Percentiles rank a stretch among this genome's conserved stretches.
These are phyloP conservation scores for Drosophila littoralis DNA, from an alignment of 1,140 invertebrate species.

Conservation along the genomic window DNA sequence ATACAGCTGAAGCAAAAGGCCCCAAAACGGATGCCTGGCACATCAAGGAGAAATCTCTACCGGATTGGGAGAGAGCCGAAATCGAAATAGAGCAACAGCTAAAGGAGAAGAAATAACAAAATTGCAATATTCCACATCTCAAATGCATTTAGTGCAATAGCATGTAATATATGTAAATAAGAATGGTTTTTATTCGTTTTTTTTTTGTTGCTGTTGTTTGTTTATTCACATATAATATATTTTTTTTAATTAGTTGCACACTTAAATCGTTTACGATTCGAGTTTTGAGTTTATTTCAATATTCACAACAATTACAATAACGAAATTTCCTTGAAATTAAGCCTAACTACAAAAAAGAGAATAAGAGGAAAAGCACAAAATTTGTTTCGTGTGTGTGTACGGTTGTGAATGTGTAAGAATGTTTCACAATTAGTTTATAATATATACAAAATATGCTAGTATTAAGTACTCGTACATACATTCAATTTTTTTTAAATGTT, in stretches of 20 bases:
- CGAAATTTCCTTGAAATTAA: slow-evolving; percentile 81
- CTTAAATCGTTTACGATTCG: slow-evolving; percentile 70
- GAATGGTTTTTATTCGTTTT: slow-evolving; percentile 11
- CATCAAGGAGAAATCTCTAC: slow-evolving; percentile 85
- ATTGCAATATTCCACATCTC: slow-evolving; percentile 3
- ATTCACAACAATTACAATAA: slow-evolving; percentile 83
- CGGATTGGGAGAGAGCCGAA: slow-evolving; percentile 86
- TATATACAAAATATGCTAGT: slow-evolving; percentile 81
- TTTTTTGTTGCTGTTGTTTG: slow-evolving; percentile 26
- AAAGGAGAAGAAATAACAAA: slow-evolving; percentile 15
- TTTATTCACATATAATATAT: slow-evolving; percentile 79
- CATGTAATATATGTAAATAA: slow-evolving; percentile 32
- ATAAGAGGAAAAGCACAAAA: slow-evolving; percentile 77
- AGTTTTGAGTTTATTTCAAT: slow-evolving; percentile 70
- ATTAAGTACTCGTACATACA: slow-evolving; percentile 55
- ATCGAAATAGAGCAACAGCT: slow-evolving; percentile 56
- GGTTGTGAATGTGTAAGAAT: slow-evolving; percentile 17
- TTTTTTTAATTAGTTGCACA: slow-evolving; percentile 64
- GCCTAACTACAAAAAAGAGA: slow-evolving; percentile 78
- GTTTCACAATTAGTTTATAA: slow-evolving; percentile 73
- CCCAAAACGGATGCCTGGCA: slow-evolving; percentile 90
- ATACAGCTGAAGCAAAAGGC: slow-evolving; percentile 88
- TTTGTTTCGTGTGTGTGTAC: slow-evolving; percentile 18
- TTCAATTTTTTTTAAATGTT: slow-evolving; percentile 47
- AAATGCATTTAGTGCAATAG: slow-evolving; percentile 31